Evolutionary conservation across 2,888 invertebrate genomes (phyloP).

Genomic region (Monopis laevigella): DNA sequence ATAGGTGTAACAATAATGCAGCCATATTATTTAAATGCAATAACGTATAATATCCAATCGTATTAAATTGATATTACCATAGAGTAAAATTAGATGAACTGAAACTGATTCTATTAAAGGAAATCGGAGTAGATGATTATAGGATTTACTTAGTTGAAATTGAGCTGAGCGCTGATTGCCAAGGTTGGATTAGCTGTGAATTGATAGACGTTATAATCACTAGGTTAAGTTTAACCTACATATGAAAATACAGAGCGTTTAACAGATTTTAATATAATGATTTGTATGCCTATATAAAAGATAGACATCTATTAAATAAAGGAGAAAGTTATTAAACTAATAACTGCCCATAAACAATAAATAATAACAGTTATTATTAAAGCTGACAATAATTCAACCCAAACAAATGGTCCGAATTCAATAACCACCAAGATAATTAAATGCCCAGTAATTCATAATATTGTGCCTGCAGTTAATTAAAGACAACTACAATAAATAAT

Average conservation of each 20-base stretch:
- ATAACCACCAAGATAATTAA: slow-evolving; percentile 1
- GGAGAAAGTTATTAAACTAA: background rate
- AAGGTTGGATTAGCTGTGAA: slow-evolving; percentile 2
- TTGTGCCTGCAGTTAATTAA: slow-evolving; percentile 11
- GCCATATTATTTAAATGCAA: too few species aligned
- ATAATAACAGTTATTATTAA: too few species aligned
- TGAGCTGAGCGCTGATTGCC: slow-evolving; percentile 6
- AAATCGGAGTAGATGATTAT: slow-evolving; percentile 8
- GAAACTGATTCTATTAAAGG: too few species aligned
- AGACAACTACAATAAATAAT: slow-evolving; percentile 11
- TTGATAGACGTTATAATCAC: background rate
- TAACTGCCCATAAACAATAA: too few species aligned
- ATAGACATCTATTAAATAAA: background rate
- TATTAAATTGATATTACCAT: too few species aligned
- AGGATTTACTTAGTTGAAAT: slow-evolving; percentile 6
- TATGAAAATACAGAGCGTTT: slow-evolving; percentile 2
- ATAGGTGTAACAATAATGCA: too few species aligned
- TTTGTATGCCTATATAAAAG: too few species aligned
- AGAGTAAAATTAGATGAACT: too few species aligned
- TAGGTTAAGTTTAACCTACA: too few species aligned
- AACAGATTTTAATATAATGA: slow-evolving; percentile 1
- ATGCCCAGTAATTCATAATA: slow-evolving; percentile 5
- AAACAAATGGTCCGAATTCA: slow-evolving; percentile 9
- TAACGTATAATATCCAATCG: too few species aligned
- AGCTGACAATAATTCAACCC: too few species aligned